Evolutionary conservation across 2,113 vertebrate species (phyloP).

Genomic region (Herpetotheres cachinnans): DNA sequence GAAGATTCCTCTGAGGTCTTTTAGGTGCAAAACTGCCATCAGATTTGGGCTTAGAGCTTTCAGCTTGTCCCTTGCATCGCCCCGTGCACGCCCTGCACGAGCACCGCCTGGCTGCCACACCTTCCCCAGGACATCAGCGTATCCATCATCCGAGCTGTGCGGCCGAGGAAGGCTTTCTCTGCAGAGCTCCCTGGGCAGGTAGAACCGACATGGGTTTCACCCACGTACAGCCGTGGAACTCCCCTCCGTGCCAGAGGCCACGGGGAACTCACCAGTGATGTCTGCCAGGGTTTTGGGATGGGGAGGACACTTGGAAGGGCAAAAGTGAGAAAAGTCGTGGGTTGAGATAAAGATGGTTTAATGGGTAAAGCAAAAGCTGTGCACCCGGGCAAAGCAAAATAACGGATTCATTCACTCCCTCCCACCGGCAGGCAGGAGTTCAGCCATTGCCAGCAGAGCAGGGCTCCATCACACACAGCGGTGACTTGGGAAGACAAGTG

Average conservation of each 20-base stretch:
- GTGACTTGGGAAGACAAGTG: background rate
- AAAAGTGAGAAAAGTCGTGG: fast-evolving
- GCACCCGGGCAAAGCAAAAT: fast-evolving
- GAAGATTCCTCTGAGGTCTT: background rate
- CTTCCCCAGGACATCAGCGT: background rate
- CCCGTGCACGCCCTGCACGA: fast-evolving
- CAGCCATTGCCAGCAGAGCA: background rate
- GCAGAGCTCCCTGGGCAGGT: background rate
- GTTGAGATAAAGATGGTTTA: background rate
- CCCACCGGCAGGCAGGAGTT: background rate
- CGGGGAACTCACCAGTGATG: background rate
- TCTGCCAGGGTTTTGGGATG: background rate
- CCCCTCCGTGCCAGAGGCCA: too few relatives aligned
- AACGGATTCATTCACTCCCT: background rate
- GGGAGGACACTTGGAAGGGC: background rate
- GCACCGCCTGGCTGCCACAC: background rate
- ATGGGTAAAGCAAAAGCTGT: background rate
- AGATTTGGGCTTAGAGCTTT: background rate
- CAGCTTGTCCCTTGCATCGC: background rate
- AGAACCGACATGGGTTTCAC: background rate
- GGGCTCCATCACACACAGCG: too few relatives aligned
- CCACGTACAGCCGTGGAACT: background rate
- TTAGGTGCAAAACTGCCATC: background rate
- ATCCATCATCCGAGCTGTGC: background rate
- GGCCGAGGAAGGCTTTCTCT: background rate